phyloP scores from a whole-genome alignment of 2,888 invertebrate species.

The Dynastes grantii region DNA sequence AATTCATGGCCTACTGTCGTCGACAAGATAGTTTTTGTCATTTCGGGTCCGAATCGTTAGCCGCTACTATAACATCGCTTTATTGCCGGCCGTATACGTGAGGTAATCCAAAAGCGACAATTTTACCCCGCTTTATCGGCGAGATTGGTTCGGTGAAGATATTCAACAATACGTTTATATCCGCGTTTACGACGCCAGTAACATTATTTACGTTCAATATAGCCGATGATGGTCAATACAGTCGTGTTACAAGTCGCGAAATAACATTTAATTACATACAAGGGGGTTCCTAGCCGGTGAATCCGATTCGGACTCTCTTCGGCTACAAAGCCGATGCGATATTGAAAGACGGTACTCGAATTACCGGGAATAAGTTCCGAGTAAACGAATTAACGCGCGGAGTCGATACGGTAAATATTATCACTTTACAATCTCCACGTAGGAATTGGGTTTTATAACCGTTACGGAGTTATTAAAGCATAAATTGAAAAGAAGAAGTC shows the following conservation, averaged over 20 bases:
- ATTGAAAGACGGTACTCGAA: too few relatives aligned
- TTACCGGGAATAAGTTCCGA: neutral
- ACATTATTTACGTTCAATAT: slow-evolving; percentile 33
- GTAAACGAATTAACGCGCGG: neutral
- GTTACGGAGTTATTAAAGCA: neutral
- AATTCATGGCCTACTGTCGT: neutral
- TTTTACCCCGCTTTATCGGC: slow-evolving; percentile 19
- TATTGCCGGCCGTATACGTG: slow-evolving; percentile 11
- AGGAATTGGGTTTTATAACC: neutral
- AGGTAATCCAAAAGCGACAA: slow-evolving; percentile 25
- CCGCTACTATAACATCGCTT: neutral
- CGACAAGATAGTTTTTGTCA: slow-evolving; percentile 8
- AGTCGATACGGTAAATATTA: neutral
- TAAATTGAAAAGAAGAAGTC: too few relatives aligned
- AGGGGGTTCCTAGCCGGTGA: slow-evolving; percentile 9
- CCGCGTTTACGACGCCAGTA: slow-evolving; percentile 15
- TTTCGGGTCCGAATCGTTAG: neutral
- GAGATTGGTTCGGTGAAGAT: slow-evolving; percentile 23
- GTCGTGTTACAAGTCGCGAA: neutral
- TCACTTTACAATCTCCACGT: neutral
- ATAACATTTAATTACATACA: slow-evolving; percentile 33
- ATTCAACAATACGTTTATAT: slow-evolving; percentile 29
- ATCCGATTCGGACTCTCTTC: slow-evolving; percentile 1
- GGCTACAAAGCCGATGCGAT: neutral
- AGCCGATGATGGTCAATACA: slow-evolving; percentile 28